Base-by-base conservation (phyloP, 1,140 invertebrate genomes). In the Agrypnia vestita region DNA sequence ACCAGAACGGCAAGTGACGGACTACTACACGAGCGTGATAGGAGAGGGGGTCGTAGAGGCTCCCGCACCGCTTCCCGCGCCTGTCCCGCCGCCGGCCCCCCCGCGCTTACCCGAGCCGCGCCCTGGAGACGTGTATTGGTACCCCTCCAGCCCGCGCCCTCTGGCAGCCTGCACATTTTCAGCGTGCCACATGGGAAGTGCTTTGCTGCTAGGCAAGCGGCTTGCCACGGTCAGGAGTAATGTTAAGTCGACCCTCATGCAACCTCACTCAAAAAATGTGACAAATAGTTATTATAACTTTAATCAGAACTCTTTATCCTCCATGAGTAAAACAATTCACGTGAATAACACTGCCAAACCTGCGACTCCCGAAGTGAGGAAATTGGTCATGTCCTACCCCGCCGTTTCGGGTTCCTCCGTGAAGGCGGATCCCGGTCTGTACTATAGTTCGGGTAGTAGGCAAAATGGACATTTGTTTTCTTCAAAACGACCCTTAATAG, bases 141-240 rank as follows among this genome's bases (percentile, higher is more conserved):
- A 89, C 80, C 79, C 86, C 13, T 79, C 87, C 49, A 85, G 85
- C 44, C 88, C 88, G 75, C 83, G 88, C 8, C 88, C 88, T n/a
- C 86, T 90, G 7, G 87, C 88, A n/a, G 78, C 88, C 25, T 90
- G 88, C 84, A 88, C 88, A 0, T 90, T 86, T 83, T 88, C 88
- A 84, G 85, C 88, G 19, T 86, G 87, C 46, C 86, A 88, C 82
- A 87, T 88, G 13, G 88, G 88, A 51, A 85, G 86, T 80, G 87
- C 87, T 0, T 82, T 89, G 35, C 87, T 86, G 0, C 78, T 89
- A 76, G 87, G 87, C 17, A 88, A 87, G 75, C 85, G 85, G 61
- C 88, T 88, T 79, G 88, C 88, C 11, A 88, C 88, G 10, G 87
- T 89, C 4, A 85, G 88, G 53, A 87, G 86, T 80, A 87, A 89